Base-by-base conservation (phyloP, 2,888 invertebrate genomes). In the Apoda limacodes region DNA sequence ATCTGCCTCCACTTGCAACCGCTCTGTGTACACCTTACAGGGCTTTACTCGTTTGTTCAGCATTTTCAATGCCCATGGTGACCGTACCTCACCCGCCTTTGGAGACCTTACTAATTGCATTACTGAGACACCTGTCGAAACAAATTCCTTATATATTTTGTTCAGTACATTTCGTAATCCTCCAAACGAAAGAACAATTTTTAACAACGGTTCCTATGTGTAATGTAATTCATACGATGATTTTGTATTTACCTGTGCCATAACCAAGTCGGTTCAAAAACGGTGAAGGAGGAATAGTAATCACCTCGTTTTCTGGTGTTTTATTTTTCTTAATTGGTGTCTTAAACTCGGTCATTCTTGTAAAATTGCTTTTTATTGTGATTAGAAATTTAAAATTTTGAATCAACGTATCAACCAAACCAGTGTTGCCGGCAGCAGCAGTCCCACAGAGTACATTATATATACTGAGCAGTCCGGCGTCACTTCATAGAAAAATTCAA, bases 21-120 rank as follows among this genome's bases (percentile, higher is more conserved):
- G 82, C 11, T 83, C 71, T 2, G 82, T 75, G 40, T 71, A 74
- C 1, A 71, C 67, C 43, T 51, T 55, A 36, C 60, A 60, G 0
- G 80, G 80, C 44, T 78, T 80, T 10, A 75, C 71, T 2, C 64
- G 63, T 28, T 75, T 82, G 43, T 83, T 84, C 2, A 92, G 57
- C 64, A 90, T 88, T 56, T 94, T 94, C 0, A 94, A 75, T 1
- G 93, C 93, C 93, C 93, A 93, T 1, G 93, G 93, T 0, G 93
- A 93, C n/a, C 86, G 82, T 1, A 82, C 63, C 45, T 85, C 82
- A 5, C 89, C 87, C 1, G 83, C 82, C 44, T 82, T 75, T 0
- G 92, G 90, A 0, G 90, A 89, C 39, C 93, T 80, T 32, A 90
- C 82, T 38, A 93, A 58, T 43, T 89, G 86, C 66, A 89, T 91